Evolutionary conservation across 2,113 vertebrate species (phyloP).

Genomic region (Paratilapia polleni): DNA sequence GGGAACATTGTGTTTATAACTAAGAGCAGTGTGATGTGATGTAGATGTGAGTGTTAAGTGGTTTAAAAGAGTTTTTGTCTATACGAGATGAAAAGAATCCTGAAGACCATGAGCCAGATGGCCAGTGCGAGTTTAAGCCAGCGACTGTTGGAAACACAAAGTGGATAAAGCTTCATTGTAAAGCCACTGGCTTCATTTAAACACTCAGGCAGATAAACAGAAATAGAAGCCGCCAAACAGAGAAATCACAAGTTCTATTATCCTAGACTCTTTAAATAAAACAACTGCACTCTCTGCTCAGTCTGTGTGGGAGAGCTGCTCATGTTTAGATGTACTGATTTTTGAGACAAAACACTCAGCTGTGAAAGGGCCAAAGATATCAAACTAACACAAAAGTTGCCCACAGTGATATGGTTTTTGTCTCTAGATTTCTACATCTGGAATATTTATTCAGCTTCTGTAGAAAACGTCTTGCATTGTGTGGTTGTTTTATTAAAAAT

Average conservation of each 20-base stretch:
- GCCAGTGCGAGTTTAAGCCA: constrained; percentile 57
- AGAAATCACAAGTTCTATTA: constrained; percentile 7
- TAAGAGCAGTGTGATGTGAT: constrained; percentile 55
- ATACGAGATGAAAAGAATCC: constrained; percentile 64
- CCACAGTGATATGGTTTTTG: background rate
- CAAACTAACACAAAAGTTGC: background rate
- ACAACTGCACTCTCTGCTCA: background rate
- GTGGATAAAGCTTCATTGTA: constrained; percentile 51
- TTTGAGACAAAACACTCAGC: constrained; percentile 13
- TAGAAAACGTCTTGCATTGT: background rate
- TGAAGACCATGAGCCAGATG: constrained; percentile 68
- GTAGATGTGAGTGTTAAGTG: constrained; percentile 48
- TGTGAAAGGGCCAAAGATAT: background rate
- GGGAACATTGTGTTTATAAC: constrained; percentile 65
- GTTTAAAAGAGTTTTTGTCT: constrained; percentile 60
- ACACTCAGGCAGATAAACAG: constrained; percentile 38
- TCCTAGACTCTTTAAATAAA: constrained; percentile 25
- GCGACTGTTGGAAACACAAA: constrained; percentile 41
- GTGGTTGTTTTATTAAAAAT: background rate
- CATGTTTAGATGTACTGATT: background rate
- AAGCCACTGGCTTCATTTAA: constrained; percentile 39
- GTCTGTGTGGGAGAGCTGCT: constrained; percentile 10
- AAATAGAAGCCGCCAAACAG: background rate
- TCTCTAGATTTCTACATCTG: background rate
- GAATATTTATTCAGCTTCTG: background rate